Base-by-base conservation (phyloP, 1,140 invertebrate species). In the Pogonomyrmex californicus region DNA sequence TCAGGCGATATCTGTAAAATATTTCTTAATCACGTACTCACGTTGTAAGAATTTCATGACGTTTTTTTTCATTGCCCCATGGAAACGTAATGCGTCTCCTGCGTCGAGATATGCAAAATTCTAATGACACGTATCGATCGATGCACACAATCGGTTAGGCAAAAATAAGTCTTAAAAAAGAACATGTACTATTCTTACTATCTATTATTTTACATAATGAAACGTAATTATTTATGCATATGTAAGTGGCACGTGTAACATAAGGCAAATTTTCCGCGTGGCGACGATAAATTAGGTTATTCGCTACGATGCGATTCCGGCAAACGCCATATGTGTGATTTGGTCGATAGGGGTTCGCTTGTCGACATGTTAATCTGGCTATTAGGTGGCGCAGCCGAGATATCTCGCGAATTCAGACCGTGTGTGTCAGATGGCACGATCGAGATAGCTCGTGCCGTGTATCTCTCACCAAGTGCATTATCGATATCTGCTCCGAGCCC, bases 291-390 rank as follows among this genome's bases (percentile, higher is more conserved):
- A 70, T 70, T 70, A 41, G 77, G 49, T 66, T 81, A 47, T 70
- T 36, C 63, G 63, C 23, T 23, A 54, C 44, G 77, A 56, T 38
- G 47, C 63, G 47, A 70, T 41, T 49, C 41, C 58, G 41, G 77
- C 63, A 54, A 81, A 70, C 63, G 49, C 56, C 63, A 81, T 51
- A 68, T 47, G 62, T 81, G 47, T 41, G 63, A 81, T 81, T 81
- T 68, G 77, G 63, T 81, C 77, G 77, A 81, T 81, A 81, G 77
- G 63, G 77, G 63, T 70, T 81, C 63, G 77, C 77, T 79, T 66
- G 77, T 79, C 77, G 77, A 79, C 77, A 62, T 79, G 77, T 81
- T 81, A 81, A 81, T 81, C 63, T 41, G 63, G 77, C 77, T 70
- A 68, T 81, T 81, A 81, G 63, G 49, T 41, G 62, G 62, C 36